phyloP scores from a whole-genome alignment of 2,888 invertebrate genomes.

The Meteorus colon region DNA sequence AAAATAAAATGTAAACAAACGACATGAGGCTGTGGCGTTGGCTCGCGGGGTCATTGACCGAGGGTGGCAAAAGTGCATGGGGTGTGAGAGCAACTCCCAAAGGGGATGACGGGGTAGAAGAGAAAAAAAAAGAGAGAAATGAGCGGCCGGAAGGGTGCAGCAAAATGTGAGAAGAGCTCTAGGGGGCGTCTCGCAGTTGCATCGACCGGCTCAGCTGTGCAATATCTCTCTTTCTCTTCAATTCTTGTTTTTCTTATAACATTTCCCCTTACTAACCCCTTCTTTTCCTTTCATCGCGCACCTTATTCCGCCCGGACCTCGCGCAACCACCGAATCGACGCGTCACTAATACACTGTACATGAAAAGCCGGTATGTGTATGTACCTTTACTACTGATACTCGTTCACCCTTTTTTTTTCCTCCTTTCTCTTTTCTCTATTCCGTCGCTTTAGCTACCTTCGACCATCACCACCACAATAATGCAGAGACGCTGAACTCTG shows the following conservation, averaged over 20 bases:
- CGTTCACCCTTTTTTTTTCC: background rate
- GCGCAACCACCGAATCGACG: constrained; percentile 68
- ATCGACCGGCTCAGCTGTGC: constrained; percentile 61
- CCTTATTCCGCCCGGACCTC: constrained; percentile 66
- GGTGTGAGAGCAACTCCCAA: background rate
- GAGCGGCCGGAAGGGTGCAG: constrained; percentile 36
- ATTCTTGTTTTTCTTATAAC: constrained; percentile 34
- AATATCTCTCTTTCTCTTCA: constrained; percentile 46
- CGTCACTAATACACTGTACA: constrained; percentile 40
- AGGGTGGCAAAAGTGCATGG: constrained; percentile 54
- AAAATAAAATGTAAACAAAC: constrained; percentile 52
- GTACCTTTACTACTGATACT: background rate
- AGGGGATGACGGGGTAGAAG: constrained; percentile 46
- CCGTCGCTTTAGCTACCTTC: background rate
- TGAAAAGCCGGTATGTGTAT: background rate
- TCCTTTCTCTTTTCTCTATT: background rate
- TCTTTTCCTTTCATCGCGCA: constrained; percentile 26
- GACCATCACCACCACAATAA: constrained; percentile 1
- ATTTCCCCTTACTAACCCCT: constrained; percentile 21
- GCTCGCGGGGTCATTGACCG: constrained; percentile 70
- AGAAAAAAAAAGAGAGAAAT: constrained; percentile 37
- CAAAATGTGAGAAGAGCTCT: constrained; percentile 43
- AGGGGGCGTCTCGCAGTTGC: constrained; percentile 61
- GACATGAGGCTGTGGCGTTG: constrained; percentile 53
- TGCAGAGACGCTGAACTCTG: constrained; percentile 51